Evolutionary conservation across 2,888 invertebrate species (phyloP), one percentile per base, ranked within the genome.

Genomic region (Trisateles emortualis): DNA sequence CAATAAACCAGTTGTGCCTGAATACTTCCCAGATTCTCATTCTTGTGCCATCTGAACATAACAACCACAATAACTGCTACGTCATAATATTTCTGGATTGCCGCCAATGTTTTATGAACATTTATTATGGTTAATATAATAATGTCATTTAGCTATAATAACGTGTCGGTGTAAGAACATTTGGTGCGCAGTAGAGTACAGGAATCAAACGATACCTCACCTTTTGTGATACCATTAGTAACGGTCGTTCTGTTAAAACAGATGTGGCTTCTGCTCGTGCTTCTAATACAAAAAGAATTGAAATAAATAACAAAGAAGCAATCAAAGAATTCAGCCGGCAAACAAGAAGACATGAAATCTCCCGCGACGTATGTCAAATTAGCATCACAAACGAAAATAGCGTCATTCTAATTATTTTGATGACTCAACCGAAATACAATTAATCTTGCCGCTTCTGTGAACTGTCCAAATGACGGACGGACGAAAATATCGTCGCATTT

Each of bases 331-430:
- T 72, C 77, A 83, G 75, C 72, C 78, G 80, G 78, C 82, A 83
- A 83, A 86, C 85, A 87, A 88, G 84, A 84, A 84, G 79, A 86
- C 81, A 82, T 76, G 81, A 86, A 87, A 87, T 91, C 91, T 90
- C 92, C 92, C 92, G 90, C 92, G 90, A 90, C 92, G 92, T 88
- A 89, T 92, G 92, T 92, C 92, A 92, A 91, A 92, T 92, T 92
- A 92, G 88, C 90, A 91, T 90, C 91, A 87, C 84, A 88, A 87
- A 90, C 92, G 85, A 90, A 90, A 92, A 92, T 92, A 92, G 91
- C 92, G 88, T 90, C 88, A 92, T 92, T 92, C 92, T 92, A 92
- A 92, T 92, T 92, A 92, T 92, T 92, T 92, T 92, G 92, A 92
- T 92, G 92, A 92, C 88, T 92, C 92, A 92, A 91, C 87, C 84